phyloP scores from a whole-genome alignment of 2,888 invertebrate genomes.

The Bedellia somnulentella region DNA sequence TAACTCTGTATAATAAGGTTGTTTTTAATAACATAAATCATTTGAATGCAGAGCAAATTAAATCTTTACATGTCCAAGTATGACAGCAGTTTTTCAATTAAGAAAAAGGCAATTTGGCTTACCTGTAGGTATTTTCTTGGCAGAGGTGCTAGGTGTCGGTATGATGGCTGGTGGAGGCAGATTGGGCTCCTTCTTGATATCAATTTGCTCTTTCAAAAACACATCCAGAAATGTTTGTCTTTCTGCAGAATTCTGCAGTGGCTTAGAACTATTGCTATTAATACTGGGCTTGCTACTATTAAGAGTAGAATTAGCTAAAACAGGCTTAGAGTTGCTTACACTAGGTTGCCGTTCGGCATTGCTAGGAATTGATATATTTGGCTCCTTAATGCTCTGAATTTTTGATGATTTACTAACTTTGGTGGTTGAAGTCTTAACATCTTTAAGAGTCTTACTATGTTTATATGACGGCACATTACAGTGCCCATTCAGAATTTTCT shows the following conservation, averaged over 20 bases:
- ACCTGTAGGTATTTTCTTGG: slow-evolving; percentile 18
- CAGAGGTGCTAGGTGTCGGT: slow-evolving; percentile 1
- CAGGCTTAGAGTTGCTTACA: no score
- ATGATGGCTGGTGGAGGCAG: slow-evolving; percentile 9
- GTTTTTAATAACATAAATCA: no score
- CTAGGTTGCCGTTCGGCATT: slow-evolving; percentile 20
- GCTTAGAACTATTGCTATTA: slow-evolving; percentile 33
- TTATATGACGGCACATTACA: no score
- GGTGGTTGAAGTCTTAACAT: slow-evolving; percentile 27
- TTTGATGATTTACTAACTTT: slow-evolving; percentile 34
- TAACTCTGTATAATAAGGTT: no score
- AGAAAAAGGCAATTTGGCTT: no score
- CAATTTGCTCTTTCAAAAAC: slow-evolving; percentile 46
- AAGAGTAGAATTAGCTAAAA: no score
- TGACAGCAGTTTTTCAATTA: no score
- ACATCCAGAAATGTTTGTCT: slow-evolving; percentile 49
- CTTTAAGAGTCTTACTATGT: no score
- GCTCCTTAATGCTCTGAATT: slow-evolving; percentile 20
- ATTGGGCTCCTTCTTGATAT: slow-evolving; percentile 27
- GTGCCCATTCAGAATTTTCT: slow-evolving; percentile 36
- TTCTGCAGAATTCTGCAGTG: slow-evolving; percentile 15
- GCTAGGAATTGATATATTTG: slow-evolving; percentile 16
- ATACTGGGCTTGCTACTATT: slow-evolving; percentile 31
- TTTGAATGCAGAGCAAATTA: no score
- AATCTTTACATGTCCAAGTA: no score